These are phyloP conservation scores for Hirundichthys speculiger DNA, from an alignment of 2,113 vertebrate genomes.

Conservation along the genomic window DNA sequence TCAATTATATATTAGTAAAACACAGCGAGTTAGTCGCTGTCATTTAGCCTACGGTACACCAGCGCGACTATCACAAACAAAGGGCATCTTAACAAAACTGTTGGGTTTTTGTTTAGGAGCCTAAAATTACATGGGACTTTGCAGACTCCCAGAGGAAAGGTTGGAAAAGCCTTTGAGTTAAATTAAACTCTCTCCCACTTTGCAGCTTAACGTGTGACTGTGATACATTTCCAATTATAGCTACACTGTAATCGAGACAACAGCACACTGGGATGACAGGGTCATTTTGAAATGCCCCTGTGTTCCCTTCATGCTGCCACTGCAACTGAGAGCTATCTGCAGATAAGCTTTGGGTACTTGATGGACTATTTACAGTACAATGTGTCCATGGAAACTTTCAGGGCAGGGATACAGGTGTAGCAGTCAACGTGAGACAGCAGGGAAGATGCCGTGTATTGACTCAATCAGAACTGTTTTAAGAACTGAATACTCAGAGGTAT, in stretches of 20 bases:
- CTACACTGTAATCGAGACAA: constrained; percentile 34
- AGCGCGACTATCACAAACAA: not conserved
- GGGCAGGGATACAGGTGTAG: not conserved
- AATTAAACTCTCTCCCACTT: constrained; percentile 15
- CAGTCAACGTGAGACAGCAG: not conserved
- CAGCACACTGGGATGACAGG: constrained; percentile 14
- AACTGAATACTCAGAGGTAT: not conserved
- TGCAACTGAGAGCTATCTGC: constrained; percentile 10
- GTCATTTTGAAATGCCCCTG: constrained; percentile 40
- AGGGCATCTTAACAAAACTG: constrained; percentile 7
- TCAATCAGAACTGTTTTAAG: not conserved
- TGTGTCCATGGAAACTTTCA: constrained; percentile 25
- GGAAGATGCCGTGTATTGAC: not conserved
- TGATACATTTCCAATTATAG: constrained; percentile 52
- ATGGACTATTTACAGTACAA: constrained; percentile 21
- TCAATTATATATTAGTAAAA: no score
- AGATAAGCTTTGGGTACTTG: constrained; percentile 26
- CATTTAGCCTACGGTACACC: no score
- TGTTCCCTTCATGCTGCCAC: constrained; percentile 18
- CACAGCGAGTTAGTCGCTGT: no score
- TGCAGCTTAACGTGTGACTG: constrained; percentile 32
- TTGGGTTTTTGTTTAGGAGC: constrained; percentile 15
- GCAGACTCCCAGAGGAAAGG: constrained; percentile 3
- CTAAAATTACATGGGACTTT: constrained; percentile 12
- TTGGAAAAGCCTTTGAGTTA: constrained; percentile 15